Percentiles rank a stretch among this genome's conserved stretches.
These are phyloP conservation scores for Melanotaenia boesemani DNA, from an alignment of 2,797 vertebrate genomes.

Conservation along the genomic window DNA sequence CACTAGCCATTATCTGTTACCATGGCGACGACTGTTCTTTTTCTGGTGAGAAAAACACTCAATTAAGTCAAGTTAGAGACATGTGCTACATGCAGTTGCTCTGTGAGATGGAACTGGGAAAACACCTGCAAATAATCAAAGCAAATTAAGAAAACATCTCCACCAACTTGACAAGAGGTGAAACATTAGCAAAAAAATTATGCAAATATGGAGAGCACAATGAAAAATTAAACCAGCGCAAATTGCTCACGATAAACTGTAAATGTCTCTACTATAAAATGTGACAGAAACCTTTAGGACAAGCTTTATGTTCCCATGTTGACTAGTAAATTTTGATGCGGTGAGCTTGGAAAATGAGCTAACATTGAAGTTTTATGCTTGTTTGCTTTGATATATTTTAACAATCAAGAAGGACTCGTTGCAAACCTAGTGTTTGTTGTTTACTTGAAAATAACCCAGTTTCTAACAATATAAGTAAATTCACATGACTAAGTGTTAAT, in stretches of 20 bases:
- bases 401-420: neutral
- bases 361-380: neutral
- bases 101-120: neutral
- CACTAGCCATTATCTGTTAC: conserved; percentile 3
- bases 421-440: neutral
- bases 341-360: neutral
- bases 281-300: neutral
- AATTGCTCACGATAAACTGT: too few relatives aligned
- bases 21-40: conserved; percentile 9
- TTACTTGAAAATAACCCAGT: neutral
- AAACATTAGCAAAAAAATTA: neutral
- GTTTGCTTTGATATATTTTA: neutral
- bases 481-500: neutral
- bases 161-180: neutral
- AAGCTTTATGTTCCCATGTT: neutral
- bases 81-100: neutral
- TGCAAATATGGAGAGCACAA: neutral
- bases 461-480: neutral
- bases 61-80: neutral
- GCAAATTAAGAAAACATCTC: conserved; percentile 15
- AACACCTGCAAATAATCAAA: conserved; percentile 18
- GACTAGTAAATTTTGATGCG: neutral
- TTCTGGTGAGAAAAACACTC: neutral
- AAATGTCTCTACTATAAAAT: neutral
- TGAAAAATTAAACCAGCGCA: neutral